Evolutionary conservation across 2,113 vertebrate genomes (phyloP).

Genomic region (Oryzias javanicus): DNA sequence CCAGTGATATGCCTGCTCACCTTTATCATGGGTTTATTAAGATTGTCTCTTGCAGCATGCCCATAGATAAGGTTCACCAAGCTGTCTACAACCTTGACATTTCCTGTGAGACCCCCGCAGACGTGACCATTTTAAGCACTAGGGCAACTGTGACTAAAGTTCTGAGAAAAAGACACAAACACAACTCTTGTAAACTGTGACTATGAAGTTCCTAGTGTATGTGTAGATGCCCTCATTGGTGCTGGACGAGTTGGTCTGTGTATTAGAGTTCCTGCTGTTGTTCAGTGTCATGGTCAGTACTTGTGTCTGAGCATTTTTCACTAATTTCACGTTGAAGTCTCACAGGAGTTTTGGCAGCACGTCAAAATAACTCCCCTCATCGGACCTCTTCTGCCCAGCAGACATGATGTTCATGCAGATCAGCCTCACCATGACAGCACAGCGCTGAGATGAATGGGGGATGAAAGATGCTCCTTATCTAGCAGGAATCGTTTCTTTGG

Average conservation of each 20-base stretch:
- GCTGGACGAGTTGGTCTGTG: background rate
- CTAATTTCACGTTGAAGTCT: conserved; percentile 45
- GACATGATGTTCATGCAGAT: conserved; percentile 62
- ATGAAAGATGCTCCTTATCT: conserved; percentile 80
- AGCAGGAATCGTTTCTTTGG: conserved; percentile 69
- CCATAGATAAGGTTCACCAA: too few species aligned
- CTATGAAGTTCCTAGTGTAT: too few species aligned
- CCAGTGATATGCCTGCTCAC: too few species aligned
- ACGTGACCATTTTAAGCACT: too few species aligned
- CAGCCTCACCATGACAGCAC: conserved; percentile 64
- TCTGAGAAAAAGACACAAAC: too few species aligned
- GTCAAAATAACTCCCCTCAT: conserved; percentile 63
- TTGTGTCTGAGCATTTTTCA: conserved; percentile 37
- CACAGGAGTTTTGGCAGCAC: conserved; percentile 42
- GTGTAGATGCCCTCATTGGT: too few species aligned
- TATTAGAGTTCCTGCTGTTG: conserved; percentile 14
- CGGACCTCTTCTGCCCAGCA: conserved; percentile 45
- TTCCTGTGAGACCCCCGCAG: too few species aligned
- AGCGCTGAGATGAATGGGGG: conserved; percentile 64
- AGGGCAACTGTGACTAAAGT: too few species aligned
- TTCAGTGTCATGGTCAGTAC: conserved; percentile 53
- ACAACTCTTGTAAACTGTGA: too few species aligned
- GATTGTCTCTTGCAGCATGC: too few species aligned
- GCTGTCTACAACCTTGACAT: too few species aligned
- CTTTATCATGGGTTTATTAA: too few species aligned